phyloP scores from a whole-genome alignment of 1,140 invertebrate genomes.

The Bombus pyrosoma region DNA sequence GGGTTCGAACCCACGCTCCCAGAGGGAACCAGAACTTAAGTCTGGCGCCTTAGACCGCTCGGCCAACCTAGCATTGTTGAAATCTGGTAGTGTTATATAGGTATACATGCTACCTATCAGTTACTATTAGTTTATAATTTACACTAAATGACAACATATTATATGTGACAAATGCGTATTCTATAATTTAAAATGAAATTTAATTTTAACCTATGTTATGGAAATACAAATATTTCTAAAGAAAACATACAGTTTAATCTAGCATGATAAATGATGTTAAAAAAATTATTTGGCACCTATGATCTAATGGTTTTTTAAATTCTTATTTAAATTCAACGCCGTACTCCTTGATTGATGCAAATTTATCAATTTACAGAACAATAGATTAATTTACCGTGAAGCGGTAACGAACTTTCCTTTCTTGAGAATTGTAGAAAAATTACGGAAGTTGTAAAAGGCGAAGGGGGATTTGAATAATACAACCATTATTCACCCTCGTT shows the following conservation, averaged over 20 bases:
- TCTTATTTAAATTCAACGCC: background rate
- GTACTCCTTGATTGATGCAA: constrained; percentile 9
- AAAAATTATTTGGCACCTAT: background rate
- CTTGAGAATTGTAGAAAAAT: constrained; percentile 54
- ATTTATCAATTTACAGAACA: constrained; percentile 11
- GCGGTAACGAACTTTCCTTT: constrained; percentile 45
- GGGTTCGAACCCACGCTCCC: constrained; percentile 85
- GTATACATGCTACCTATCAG: rapidly evolving
- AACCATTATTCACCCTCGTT: constrained; percentile 62
- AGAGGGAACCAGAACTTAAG: constrained; percentile 84
- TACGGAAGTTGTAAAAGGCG: constrained; percentile 55
- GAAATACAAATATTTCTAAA: background rate
- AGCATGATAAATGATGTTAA: background rate
- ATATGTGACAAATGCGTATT: background rate
- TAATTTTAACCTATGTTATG: background rate
- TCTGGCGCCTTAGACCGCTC: constrained; percentile 85
- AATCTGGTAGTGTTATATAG: rapidly evolving
- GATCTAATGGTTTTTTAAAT: background rate
- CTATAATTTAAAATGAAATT: background rate
- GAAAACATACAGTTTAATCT: background rate
- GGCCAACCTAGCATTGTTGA: constrained; percentile 80
- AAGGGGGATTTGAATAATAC: constrained; percentile 68
- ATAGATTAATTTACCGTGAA: constrained; percentile 43
- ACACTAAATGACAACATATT: background rate
- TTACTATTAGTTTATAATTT: background rate